Conservation (phyloP, 2,797 vertebrate species). For the Notolepis coatsorum region DNA sequence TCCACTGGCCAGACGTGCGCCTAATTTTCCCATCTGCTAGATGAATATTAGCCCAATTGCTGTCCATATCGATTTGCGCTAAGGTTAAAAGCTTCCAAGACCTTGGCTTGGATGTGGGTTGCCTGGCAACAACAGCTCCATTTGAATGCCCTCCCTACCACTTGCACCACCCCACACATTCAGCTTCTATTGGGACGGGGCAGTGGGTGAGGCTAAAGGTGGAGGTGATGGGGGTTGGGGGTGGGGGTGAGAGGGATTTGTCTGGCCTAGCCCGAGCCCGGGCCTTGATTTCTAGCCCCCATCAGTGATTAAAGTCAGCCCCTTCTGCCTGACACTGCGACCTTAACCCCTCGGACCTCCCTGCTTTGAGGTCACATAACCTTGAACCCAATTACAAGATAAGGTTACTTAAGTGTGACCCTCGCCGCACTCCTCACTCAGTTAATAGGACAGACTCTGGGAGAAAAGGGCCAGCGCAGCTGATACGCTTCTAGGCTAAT, state of each 20-base stretch:
- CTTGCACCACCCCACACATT: slow-evolving; percentile 24
- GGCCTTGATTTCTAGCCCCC: slow-evolving; percentile 80
- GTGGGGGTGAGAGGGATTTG: neutral
- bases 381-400: slow-evolving; percentile 90
- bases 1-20: slow-evolving; percentile 59
- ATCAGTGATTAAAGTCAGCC: slow-evolving; percentile 84
- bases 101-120: slow-evolving; percentile 77
- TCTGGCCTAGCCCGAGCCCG: slow-evolving; percentile 62
- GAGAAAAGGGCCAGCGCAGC: slow-evolving; percentile 79
- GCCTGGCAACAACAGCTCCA: slow-evolving; percentile 77
- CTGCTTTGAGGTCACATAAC: slow-evolving; percentile 83
- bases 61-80: slow-evolving; percentile 74
- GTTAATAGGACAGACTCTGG: slow-evolving; percentile 80
- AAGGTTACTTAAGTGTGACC: slow-evolving; percentile 86
- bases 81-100: slow-evolving; percentile 84
- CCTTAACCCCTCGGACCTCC: slow-evolving; percentile 79
- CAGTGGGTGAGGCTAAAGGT: slow-evolving; percentile 40
- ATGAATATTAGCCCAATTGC: slow-evolving; percentile 81
- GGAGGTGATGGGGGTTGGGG: slow-evolving; percentile 36
- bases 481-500: slow-evolving; percentile 82
- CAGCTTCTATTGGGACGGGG: slow-evolving; percentile 37
- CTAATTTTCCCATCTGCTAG: slow-evolving; percentile 80
- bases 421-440: slow-evolving; percentile 71
- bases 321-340: slow-evolving; percentile 77
- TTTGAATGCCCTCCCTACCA: slow-evolving; percentile 39